Conservation (phyloP, 2,797 vertebrate species). For the Ptychadena robeensis region DNA sequence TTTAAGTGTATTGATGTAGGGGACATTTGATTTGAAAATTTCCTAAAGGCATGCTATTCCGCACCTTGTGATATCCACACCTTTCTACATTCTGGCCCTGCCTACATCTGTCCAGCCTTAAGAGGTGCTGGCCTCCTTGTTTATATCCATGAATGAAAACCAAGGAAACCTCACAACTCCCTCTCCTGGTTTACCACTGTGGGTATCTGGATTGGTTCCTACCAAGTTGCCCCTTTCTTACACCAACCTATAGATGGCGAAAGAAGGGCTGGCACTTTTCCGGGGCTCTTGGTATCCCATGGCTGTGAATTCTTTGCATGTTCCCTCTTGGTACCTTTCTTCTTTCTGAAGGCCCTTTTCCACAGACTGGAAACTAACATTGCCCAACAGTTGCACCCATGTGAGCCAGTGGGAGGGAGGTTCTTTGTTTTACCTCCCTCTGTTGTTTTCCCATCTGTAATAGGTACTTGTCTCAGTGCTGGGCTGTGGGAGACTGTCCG, state of each 20-base stretch:
- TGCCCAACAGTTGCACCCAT: conserved; percentile 47
- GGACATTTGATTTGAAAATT: conserved; percentile 13
- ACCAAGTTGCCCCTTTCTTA: conserved; percentile 35
- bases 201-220: conserved; percentile 35
- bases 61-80: conserved; percentile 7
- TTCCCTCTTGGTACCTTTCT: conserved; percentile 48
- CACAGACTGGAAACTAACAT: conserved; percentile 51
- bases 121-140: conserved; percentile 51
- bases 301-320: conserved; percentile 61
- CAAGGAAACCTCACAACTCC: conserved; percentile 60
- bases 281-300: conserved; percentile 50
- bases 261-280: conserved; percentile 46
- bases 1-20: conserved; percentile 28
- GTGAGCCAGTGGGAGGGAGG: conserved; percentile 51
- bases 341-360: conserved; percentile 25
- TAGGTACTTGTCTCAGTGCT: conserved; percentile 55
- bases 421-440: conserved; percentile 15
- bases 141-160: conserved; percentile 56
- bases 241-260: conserved; percentile 30
- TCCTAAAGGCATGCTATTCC: conserved; percentile 28
- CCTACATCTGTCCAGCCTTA: conserved; percentile 55
- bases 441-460: conserved; percentile 29
- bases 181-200: conserved; percentile 50
- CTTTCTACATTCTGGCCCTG: conserved; percentile 39
- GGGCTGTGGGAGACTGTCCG: conserved; percentile 44